Conservation (phyloP, 2,888 invertebrate genomes). For the Onchidella celtica region DNA sequence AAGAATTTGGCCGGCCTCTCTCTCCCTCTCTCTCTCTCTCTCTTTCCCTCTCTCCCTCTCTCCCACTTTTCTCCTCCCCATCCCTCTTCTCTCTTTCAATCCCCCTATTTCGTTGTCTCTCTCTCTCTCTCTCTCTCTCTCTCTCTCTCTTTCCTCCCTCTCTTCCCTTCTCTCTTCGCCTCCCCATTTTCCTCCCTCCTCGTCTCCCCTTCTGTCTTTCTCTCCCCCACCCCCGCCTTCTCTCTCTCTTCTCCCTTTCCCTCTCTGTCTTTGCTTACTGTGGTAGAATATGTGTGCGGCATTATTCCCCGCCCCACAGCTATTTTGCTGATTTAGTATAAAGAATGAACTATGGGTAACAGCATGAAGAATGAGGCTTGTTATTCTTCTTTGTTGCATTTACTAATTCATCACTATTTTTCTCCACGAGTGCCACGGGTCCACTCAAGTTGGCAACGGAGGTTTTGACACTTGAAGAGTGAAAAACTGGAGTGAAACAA, state of each 20-base stretch:
- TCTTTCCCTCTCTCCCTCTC: background rate
- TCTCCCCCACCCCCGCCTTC: background rate
- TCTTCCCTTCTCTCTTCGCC: background rate
- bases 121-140: background rate
- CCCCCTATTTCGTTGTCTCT: background rate
- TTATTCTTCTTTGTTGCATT: background rate
- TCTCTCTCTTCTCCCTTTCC: background rate
- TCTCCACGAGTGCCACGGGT: background rate
- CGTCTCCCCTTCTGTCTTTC: background rate
- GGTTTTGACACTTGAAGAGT: background rate
- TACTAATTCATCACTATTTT: background rate
- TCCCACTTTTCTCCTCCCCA: background rate
- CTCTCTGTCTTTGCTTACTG: background rate
- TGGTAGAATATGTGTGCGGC: background rate
- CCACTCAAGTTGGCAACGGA: background rate
- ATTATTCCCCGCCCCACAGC: background rate
- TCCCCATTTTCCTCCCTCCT: background rate
- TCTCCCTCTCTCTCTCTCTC: background rate
- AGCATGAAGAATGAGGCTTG: too few relatives aligned
- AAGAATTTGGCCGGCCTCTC: too few relatives aligned
- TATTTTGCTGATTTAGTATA: background rate
- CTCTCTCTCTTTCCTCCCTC: background rate
- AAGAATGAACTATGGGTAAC: background rate
- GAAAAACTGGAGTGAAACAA: background rate
- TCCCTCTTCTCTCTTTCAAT: conserved; percentile 7